A percentile compares a stretch with the other conserved stretches of the same genome.
Conservation (phyloP, 2,797 vertebrate genomes). For the Odontamblyopus rebecca region DNA sequence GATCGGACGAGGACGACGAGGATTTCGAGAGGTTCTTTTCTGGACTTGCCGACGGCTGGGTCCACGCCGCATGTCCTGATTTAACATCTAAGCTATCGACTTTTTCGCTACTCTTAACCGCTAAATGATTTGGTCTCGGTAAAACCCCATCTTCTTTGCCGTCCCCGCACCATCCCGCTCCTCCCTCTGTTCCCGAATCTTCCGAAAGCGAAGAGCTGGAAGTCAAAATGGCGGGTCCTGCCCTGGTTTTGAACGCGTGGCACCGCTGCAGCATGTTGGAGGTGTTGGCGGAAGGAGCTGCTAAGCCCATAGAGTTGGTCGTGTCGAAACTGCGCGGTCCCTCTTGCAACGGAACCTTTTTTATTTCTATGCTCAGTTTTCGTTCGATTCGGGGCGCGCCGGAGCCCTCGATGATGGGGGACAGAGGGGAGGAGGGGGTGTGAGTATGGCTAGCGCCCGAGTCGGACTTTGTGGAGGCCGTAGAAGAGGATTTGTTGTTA, state of each 20-base stretch:
- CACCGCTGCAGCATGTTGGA: slow-evolving; percentile 80
- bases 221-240: slow-evolving; percentile 69
- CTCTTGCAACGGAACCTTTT: slow-evolving; percentile 93
- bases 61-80: slow-evolving; percentile 78
- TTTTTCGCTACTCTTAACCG: slow-evolving; percentile 78
- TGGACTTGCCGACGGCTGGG: slow-evolving; percentile 59
- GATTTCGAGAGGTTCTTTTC: slow-evolving; percentile 69
- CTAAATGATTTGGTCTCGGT: slow-evolving; percentile 87
- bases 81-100: slow-evolving; percentile 46
- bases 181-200: slow-evolving; percentile 78
- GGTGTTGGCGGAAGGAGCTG: slow-evolving; percentile 36
- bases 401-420: slow-evolving; percentile 64
- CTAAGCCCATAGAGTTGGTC: slow-evolving; percentile 48
- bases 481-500: slow-evolving; percentile 77
- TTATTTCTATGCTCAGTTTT: slow-evolving; percentile 96
- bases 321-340: slow-evolving; percentile 92
- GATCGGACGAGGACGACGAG: slow-evolving; percentile 69
- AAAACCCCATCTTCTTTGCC: slow-evolving; percentile 58
- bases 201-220: slow-evolving; percentile 79
- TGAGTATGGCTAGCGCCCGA: slow-evolving; percentile 66
- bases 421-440: slow-evolving; percentile 68
- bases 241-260: slow-evolving; percentile 88
- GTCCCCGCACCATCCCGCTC: slow-evolving; percentile 62
- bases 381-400: slow-evolving; percentile 83
- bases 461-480: slow-evolving; percentile 45